Evolutionary conservation across 1,140 invertebrate species (phyloP), one percentile per base, ranked within the genome.

Genomic region (Microplitis mediator): DNA sequence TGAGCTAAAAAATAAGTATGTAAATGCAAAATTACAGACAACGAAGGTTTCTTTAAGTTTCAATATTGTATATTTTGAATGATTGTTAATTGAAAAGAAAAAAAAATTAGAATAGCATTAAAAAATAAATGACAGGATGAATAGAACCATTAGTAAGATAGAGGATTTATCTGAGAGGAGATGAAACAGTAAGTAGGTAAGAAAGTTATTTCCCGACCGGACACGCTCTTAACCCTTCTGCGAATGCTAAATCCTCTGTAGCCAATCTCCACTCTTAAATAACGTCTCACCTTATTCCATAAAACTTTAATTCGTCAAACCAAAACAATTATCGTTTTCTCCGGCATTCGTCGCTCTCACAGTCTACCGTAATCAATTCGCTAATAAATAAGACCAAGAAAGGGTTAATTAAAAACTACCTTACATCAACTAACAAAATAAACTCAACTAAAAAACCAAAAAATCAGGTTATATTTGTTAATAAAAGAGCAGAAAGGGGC

Each of bases 191-290:
- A 75, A 77, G 76, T 75, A 77, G 74, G 74, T 77, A 77, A 77
- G 76, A 77, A 77, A 77, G 76, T 75, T 77, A 77, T 77, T 77
- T 77, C 76, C 76, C 71, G 64, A 77, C 76, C 76, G 76, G 76
- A 77, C 74, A 75, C 67, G 66, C 61, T 74, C 61, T 67, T 67
- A 77, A 77, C 74, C 76, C 76, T 77, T 77, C 71, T 56, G 50
- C 65, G 39, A 51, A 32, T 31, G 54, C 52, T 35, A 72, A 56
- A 60, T 51, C 58, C 36, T 36, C 14, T 6, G 6, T 45, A 34
- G 58, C 63, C 13, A 35, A 45, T 52, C 67, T 66, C 52, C 61
- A 39, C 6, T 3, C 45, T 35, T 4, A 11, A 50, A 9, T 56
- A 45, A 51, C 14, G 34, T 61, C 61, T 36, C 32, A 3, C 35